Evolutionary conservation across 2,888 invertebrate species (phyloP).

Genomic region (Noctua fimbriata): DNA sequence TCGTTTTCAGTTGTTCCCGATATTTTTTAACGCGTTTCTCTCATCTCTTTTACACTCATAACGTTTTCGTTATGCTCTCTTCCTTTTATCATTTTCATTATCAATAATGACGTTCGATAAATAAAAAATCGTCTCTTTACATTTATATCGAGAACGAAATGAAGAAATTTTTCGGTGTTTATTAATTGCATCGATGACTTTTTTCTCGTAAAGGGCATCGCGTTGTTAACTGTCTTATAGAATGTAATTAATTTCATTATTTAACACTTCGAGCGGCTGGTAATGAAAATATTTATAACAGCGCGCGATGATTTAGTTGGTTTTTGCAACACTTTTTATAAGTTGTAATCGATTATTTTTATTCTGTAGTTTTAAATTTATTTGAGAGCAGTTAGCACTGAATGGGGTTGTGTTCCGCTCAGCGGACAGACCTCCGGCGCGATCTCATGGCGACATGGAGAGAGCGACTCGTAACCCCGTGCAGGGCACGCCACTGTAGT

Average conservation of each 20-base stretch:
- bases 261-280: constrained; percentile 71
- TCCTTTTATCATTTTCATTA: constrained; percentile 71
- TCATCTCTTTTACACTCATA: constrained; percentile 20
- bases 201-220: constrained; percentile 71
- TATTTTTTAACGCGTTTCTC: constrained; percentile 35
- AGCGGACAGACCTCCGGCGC: too few species aligned
- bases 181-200: constrained; percentile 69
- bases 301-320: too few species aligned
- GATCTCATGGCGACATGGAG: too few species aligned
- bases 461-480: too few species aligned
- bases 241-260: constrained; percentile 78
- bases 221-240: constrained; percentile 66
- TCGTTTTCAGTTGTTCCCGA: constrained; percentile 47
- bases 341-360: too few species aligned
- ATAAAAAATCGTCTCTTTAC: constrained; percentile 70
- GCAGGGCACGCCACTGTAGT: too few species aligned
- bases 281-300: constrained; percentile 68
- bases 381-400: too few species aligned
- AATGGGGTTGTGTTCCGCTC: too few species aligned
- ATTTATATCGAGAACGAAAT: constrained; percentile 71
- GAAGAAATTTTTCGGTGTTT: constrained; percentile 67
- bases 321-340: too few species aligned
- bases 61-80: constrained; percentile 46
- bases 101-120: constrained; percentile 74
- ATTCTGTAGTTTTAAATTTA: too few species aligned